Evolutionary conservation across 2,797 vertebrate genomes (phyloP).

Genomic region (Furcifer pardalis): DNA sequence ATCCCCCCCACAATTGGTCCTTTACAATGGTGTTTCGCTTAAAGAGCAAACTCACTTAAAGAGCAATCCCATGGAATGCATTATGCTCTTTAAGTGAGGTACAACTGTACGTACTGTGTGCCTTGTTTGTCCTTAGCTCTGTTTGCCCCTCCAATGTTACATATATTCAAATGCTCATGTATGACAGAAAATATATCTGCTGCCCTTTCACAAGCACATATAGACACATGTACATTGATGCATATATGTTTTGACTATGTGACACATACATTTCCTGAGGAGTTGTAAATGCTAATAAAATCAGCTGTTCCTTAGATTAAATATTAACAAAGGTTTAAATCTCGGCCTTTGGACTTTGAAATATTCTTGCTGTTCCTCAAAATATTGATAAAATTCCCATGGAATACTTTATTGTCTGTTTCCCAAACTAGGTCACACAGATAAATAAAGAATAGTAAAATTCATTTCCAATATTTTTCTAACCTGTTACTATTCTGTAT

Average conservation of each 20-base stretch:
- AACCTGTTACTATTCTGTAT: not conserved
- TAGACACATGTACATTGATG: not conserved
- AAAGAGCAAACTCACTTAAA: too few species aligned
- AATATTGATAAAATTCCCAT: not conserved
- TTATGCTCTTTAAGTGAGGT: too few species aligned
- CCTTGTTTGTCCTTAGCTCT: too few species aligned
- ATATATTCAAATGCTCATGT: too few species aligned
- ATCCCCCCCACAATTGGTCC: too few species aligned
- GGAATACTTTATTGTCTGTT: not conserved
- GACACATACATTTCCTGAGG: not conserved
- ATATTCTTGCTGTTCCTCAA: not conserved
- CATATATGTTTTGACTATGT: not conserved
- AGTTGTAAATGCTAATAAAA: not conserved
- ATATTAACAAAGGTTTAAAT: not conserved
- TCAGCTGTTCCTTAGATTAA: not conserved
- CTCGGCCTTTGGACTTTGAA: not conserved
- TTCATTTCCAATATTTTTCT: constrained; percentile 8
- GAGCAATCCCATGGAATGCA: too few species aligned
- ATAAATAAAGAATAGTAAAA: not conserved
- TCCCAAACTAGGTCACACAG: constrained; percentile 4
- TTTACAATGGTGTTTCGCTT: too few species aligned
- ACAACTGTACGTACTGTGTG: too few species aligned
- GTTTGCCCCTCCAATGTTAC: too few species aligned
- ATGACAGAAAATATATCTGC: not conserved
- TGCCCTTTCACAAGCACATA: not conserved